phyloP scores from a whole-genome alignment of 2,797 vertebrate genomes.

The Gymnoscopelus microlampas region DNA sequence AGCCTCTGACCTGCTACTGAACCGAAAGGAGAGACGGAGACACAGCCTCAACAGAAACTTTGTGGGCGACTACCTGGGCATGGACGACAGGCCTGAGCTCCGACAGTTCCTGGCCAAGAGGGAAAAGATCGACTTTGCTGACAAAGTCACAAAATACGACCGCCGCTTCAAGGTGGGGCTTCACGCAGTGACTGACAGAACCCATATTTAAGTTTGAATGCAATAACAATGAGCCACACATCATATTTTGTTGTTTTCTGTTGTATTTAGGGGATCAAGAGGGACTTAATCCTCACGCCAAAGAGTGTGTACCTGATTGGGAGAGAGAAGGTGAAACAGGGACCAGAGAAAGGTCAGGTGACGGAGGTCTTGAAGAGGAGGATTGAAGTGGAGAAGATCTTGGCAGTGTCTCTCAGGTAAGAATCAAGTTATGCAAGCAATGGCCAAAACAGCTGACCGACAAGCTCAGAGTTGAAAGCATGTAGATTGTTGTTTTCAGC shows the following conservation, averaged over 20 bases:
- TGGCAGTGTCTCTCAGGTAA: conserved; percentile 93
- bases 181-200: not conserved
- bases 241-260: conserved; percentile 8
- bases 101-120: conserved; percentile 95
- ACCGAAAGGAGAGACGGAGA: conserved; percentile 93
- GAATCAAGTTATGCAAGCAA: not conserved
- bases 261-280: conserved; percentile 87
- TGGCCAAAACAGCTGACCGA: too few relatives aligned
- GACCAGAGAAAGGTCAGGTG: conserved; percentile 93
- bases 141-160: conserved; percentile 95
- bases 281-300: conserved; percentile 94
- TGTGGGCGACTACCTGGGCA: conserved; percentile 96
- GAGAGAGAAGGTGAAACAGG: conserved; percentile 95
- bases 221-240: not conserved
- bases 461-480: too few relatives aligned
- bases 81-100: conserved; percentile 94
- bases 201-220: not conserved
- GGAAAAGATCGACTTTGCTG: conserved; percentile 97
- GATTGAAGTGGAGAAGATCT: conserved; percentile 92
- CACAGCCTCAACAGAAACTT: conserved; percentile 99
- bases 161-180: conserved; percentile 91
- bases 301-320: conserved; percentile 95
- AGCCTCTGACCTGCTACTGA: conserved; percentile 96
- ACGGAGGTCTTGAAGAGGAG: conserved; percentile 93
- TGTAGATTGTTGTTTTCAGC: too few relatives aligned